Conservation (phyloP, 2,888 invertebrate genomes). For the Galerucella nymphaeae region DNA sequence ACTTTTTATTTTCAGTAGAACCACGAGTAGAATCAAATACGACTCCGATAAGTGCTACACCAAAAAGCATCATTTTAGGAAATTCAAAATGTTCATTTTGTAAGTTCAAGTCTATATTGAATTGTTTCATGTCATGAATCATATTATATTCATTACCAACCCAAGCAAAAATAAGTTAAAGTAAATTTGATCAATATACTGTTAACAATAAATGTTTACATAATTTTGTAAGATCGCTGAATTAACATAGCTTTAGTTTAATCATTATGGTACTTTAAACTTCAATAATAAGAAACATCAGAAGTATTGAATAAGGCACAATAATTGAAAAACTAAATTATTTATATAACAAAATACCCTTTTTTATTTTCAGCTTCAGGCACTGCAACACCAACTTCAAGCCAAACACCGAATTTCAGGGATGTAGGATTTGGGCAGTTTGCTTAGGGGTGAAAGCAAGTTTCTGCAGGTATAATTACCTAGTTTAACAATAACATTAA, state of each 20-base stretch:
- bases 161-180: slow-evolving; percentile 21
- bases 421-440: no score
- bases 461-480: no score
- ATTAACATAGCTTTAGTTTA: slow-evolving; percentile 22
- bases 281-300: slow-evolving; percentile 9
- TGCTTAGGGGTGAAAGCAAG: no score
- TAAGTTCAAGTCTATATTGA: slow-evolving; percentile 19
- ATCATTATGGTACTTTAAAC: slow-evolving; percentile 20
- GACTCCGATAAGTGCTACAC: slow-evolving; percentile 24
- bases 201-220: slow-evolving; percentile 19
- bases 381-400: slow-evolving; percentile 20
- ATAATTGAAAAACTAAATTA: background rate
- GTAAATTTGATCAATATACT: slow-evolving; percentile 19
- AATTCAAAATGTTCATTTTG: slow-evolving; percentile 4
- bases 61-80: slow-evolving; percentile 23
- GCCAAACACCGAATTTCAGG: slow-evolving; percentile 19
- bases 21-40: slow-evolving; percentile 15
- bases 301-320: slow-evolving; percentile 18
- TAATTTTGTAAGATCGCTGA: slow-evolving; percentile 20
- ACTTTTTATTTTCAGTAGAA: slow-evolving; percentile 6
- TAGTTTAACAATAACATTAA: no score
- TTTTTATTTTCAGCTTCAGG: slow-evolving; percentile 23
- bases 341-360: slow-evolving; percentile 17
- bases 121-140: slow-evolving; percentile 10
- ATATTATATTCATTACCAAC: slow-evolving; percentile 19